These are phyloP conservation scores for Anguilla obscura DNA, from an alignment of 2,797 vertebrate species.

Conservation along the genomic window DNA sequence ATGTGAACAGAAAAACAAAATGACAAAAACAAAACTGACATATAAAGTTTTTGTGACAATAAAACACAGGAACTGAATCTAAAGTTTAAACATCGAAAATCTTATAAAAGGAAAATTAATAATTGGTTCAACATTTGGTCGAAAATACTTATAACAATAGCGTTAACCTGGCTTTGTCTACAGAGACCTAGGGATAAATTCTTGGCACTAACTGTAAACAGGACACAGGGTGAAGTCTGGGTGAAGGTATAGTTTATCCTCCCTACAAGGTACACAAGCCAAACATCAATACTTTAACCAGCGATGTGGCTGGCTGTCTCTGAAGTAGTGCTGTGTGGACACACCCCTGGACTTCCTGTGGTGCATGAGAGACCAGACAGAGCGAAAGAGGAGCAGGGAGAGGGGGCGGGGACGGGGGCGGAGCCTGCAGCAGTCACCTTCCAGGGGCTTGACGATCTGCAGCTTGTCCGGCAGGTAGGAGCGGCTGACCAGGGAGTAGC, in stretches of 20 bases:
- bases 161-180: not conserved
- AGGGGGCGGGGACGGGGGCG: conserved; percentile 63
- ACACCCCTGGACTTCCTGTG: conserved; percentile 77
- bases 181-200: not conserved
- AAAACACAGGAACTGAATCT: not conserved
- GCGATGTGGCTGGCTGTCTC: conserved; percentile 79
- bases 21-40: not conserved
- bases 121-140: not conserved
- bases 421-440: conserved; percentile 84
- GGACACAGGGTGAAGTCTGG: not conserved
- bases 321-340: conserved; percentile 76
- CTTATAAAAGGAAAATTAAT: not conserved
- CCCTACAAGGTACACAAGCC: not conserved
- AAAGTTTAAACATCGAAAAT: not conserved
- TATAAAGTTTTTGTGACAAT: not conserved
- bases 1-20: not conserved
- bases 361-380: conserved; percentile 88
- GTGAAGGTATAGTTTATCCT: not conserved
- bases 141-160: no score
- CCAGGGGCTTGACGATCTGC: conserved; percentile 98
- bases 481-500: conserved; percentile 86
- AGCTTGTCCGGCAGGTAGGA: conserved; percentile 98
- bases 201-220: not conserved
- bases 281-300: conserved; percentile 77
- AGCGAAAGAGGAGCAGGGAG: conserved; percentile 82